Conservation (phyloP, 2,113 vertebrate species). For the Aleadryas rufinucha region DNA sequence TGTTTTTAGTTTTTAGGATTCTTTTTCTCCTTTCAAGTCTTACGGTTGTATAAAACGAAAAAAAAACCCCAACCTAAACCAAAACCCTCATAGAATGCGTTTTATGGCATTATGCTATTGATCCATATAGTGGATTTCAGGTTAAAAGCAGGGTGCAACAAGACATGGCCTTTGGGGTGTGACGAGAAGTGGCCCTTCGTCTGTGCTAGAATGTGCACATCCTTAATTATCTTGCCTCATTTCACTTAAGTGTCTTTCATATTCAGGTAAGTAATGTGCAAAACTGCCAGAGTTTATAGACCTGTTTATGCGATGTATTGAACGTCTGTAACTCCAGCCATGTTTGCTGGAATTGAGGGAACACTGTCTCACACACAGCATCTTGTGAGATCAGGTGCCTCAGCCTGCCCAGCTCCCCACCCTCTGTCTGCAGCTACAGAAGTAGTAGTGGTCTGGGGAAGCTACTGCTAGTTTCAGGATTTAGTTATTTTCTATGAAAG, state of each 20-base stretch:
- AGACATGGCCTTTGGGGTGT: background rate
- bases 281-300: background rate
- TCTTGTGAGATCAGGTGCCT: background rate
- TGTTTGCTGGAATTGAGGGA: background rate
- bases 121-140: background rate
- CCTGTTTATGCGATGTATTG: background rate
- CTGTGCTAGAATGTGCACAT: background rate
- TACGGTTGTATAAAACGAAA: background rate
- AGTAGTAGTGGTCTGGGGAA: background rate
- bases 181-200: background rate
- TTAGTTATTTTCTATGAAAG: background rate
- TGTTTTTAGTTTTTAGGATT: background rate
- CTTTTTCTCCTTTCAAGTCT: background rate
- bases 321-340: background rate
- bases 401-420: background rate
- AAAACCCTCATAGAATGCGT: background rate
- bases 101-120: background rate
- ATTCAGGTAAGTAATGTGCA: conserved; percentile 30
- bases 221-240: background rate
- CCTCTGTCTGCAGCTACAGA: background rate
- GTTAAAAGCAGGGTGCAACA: background rate
- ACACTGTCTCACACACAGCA: accelerated
- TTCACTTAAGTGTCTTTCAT: conserved; percentile 15
- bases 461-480: background rate
- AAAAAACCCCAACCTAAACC: background rate